Conservation (phyloP, 2,113 vertebrate genomes). For the Gobio gobio region DNA sequence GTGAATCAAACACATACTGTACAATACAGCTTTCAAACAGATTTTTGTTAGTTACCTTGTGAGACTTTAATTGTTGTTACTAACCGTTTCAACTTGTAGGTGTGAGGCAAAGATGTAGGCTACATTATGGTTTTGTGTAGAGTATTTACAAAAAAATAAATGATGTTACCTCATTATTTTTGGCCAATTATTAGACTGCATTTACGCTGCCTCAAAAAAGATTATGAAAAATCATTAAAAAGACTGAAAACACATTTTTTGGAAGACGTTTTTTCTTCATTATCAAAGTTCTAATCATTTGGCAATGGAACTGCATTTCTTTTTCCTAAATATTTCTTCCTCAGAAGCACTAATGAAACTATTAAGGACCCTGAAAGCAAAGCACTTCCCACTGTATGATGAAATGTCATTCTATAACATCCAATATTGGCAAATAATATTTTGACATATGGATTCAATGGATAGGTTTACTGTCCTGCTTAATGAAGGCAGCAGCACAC, state of each 20-base stretch:
- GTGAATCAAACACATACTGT: background rate
- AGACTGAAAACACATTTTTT: no score
- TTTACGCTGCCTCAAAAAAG: no score
- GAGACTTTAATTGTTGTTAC: no score
- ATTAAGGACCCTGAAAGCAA: background rate
- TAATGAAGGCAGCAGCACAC: slow-evolving; percentile 14
- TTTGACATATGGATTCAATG: background rate
- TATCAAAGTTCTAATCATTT: background rate
- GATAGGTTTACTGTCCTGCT: background rate
- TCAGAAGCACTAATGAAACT: background rate
- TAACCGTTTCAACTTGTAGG: no score
- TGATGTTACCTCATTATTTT: no score
- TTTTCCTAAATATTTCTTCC: background rate
- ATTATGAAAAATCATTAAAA: no score
- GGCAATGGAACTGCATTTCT: background rate
- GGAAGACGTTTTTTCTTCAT: no score
- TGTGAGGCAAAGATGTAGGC: no score
- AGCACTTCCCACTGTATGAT: background rate
- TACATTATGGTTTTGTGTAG: no score
- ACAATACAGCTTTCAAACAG: background rate
- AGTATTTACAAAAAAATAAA: no score
- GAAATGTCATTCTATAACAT: background rate
- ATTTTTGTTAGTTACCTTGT: no score
- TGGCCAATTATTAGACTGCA: no score
- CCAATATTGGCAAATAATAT: background rate